These are phyloP conservation scores for Euglossa dilemma DNA, from an alignment of 1,140 invertebrate genomes.

Conservation along the genomic window DNA sequence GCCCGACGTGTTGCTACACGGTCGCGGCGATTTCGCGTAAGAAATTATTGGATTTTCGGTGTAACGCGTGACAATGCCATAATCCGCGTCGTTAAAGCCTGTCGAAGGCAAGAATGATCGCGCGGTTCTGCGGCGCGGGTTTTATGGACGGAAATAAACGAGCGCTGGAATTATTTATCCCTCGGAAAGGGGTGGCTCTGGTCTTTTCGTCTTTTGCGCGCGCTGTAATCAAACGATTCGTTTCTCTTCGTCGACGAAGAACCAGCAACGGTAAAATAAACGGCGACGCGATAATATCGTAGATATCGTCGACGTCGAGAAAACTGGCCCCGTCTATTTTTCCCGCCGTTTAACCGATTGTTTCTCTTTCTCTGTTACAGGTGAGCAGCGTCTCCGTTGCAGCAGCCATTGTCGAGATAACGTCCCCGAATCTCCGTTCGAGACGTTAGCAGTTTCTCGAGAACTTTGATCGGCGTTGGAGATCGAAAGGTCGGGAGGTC, in stretches of 20 bases:
- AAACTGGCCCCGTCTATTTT: too few species aligned
- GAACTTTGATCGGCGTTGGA: too few species aligned
- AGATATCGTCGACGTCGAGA: too few species aligned
- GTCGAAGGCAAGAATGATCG: not conserved
- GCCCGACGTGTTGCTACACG: slow-evolving; percentile 16
- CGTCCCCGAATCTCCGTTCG: too few species aligned
- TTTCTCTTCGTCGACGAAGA: too few species aligned
- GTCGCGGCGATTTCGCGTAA: slow-evolving; percentile 16
- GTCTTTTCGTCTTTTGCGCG: not conserved
- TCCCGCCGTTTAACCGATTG: not conserved
- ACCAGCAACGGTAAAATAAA: too few species aligned
- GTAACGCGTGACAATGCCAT: slow-evolving; percentile 9
- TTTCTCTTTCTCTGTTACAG: not conserved
- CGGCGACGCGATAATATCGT: too few species aligned
- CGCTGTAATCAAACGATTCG: not conserved
- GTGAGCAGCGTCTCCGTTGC: too few species aligned
- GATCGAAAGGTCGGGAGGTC: not conserved
- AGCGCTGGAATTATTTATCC: not conserved
- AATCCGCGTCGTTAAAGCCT: not conserved
- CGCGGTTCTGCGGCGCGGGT: not conserved
- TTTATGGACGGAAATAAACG: not conserved
- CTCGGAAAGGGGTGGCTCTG: not conserved
- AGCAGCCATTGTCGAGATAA: too few species aligned
- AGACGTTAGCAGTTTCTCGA: not conserved
- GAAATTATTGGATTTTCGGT: slow-evolving; percentile 50